phyloP scores from a whole-genome alignment of 1,140 invertebrate species.

The Colletes latitarsis region DNA sequence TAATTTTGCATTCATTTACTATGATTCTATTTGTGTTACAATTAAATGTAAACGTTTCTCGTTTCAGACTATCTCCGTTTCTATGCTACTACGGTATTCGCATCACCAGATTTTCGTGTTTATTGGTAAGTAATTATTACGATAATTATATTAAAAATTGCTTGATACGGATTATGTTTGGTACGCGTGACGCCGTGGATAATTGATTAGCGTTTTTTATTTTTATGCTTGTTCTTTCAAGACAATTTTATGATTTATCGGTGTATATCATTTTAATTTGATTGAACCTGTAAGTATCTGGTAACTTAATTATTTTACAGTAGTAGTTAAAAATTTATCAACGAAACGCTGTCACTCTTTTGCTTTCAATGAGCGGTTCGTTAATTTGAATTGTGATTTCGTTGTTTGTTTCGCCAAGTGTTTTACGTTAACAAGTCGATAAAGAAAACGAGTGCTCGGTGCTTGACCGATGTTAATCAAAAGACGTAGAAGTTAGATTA shows the following conservation, averaged over 20 bases:
- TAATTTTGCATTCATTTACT: not conserved
- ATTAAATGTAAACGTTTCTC: constrained; percentile 62
- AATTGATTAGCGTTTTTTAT: no score
- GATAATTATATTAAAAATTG: not conserved
- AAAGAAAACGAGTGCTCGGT: not conserved
- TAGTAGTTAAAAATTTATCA: not conserved
- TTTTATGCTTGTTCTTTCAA: not conserved
- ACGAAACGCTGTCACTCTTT: not conserved
- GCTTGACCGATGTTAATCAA: not conserved
- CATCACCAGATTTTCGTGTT: constrained; percentile 99
- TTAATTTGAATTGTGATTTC: not conserved
- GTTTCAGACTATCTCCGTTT: constrained; percentile 98
- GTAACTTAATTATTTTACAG: not conserved
- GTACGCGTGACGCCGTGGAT: no score
- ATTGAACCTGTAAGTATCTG: no score
- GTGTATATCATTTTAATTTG: no score
- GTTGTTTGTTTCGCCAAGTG: not conserved
- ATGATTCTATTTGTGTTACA: not conserved
- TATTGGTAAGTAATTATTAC: constrained; percentile 89
- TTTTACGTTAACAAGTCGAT: not conserved
- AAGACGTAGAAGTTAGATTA: constrained; percentile 10
- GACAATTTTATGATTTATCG: no score
- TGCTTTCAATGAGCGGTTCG: not conserved
- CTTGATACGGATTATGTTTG: not conserved
- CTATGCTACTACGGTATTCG: constrained; percentile 98